Evolutionary conservation across 1,140 invertebrate genomes (phyloP), one percentile per base, ranked within the genome.

Genomic region (Lepidotrigona ventralis): DNA sequence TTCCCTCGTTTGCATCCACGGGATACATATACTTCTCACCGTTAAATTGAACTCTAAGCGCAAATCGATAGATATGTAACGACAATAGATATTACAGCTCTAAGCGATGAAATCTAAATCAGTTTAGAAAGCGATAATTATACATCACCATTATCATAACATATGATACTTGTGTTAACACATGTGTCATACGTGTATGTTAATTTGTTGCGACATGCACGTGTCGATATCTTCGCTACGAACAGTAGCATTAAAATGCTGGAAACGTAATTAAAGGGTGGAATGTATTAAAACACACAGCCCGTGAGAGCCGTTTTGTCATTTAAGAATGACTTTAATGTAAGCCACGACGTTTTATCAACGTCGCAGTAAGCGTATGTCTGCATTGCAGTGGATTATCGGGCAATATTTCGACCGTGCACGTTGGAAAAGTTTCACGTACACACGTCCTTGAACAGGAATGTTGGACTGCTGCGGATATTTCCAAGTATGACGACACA

Each of bases 401-500:
- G 96, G 46, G 95, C 95, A 0, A 96, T 99, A 71, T 98, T 97
- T 89, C 96, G 97, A 60, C 96, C 96, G 0, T 95, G 95, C 15
- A 95, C 93, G 0, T 95, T 98, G 70, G 96, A 97, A 72, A 96
- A 96, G 83, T 98, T 98, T 89, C 93, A 94, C n/a, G 96, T 98
- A 0, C 96, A 98, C 85, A 94, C 96, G 11, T 95, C 95, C n/a
- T 94, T 99, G 84, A 98, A 97, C 92, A 95, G 96, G 81, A 97
- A 99, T 92, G 98, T 99, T 21, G 97, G 97, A 0, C 90, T 99
- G 12, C 92, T 99, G 15, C 95, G 98, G 23, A 95, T 99, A 86
- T 99, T 99, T 92, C 98, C 98, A 0, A 98, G 97, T 85, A 99
- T 99, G 85, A 97, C 97, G 23, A 94, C 95, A 21, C 95, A 97